Percentiles rank a stretch among this genome's conserved stretches.
Evolutionary conservation across 2,113 vertebrate genomes (phyloP).

Genomic region (Nanger granti): DNA sequence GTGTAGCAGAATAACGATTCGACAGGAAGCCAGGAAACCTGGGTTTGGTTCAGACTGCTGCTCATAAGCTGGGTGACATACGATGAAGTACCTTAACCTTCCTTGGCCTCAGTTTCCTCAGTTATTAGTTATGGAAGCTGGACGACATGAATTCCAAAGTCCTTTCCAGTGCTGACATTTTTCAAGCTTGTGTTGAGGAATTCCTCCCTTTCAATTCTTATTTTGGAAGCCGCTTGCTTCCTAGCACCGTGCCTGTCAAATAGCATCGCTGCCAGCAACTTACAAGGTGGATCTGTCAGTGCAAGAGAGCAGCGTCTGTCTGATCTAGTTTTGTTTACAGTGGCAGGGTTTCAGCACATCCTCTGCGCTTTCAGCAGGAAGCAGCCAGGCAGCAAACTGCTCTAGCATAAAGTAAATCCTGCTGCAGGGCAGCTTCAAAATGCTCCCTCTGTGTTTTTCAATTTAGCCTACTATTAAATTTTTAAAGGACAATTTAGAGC

Average conservation of each 20-base stretch:
- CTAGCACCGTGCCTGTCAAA: conserved; percentile 30
- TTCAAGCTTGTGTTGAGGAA: background rate
- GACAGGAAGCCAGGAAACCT: background rate
- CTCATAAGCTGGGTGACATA: background rate
- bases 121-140: background rate
- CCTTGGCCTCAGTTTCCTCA: background rate
- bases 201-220: background rate
- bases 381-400: conserved; percentile 51
- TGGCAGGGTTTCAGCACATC: conserved; percentile 27
- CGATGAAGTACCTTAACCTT: background rate
- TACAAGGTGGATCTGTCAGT: background rate
- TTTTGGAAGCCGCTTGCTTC: conserved; percentile 12
- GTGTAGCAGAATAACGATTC: background rate
- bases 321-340: conserved; percentile 2
- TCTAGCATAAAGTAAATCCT: conserved; percentile 29
- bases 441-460: conserved; percentile 10
- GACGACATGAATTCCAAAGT: background rate
- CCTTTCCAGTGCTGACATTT: background rate
- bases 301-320: conserved; percentile 8
- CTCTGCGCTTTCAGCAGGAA: conserved; percentile 49
- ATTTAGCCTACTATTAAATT: conserved; percentile 40
- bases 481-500: conserved; percentile 33
- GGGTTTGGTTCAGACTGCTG: background rate
- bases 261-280: background rate
- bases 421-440: conserved; percentile 34